Evolutionary conservation across 2,113 vertebrate genomes (phyloP), one percentile per base, ranked within the genome.

Genomic region (Haplochromis vanheusdeni): DNA sequence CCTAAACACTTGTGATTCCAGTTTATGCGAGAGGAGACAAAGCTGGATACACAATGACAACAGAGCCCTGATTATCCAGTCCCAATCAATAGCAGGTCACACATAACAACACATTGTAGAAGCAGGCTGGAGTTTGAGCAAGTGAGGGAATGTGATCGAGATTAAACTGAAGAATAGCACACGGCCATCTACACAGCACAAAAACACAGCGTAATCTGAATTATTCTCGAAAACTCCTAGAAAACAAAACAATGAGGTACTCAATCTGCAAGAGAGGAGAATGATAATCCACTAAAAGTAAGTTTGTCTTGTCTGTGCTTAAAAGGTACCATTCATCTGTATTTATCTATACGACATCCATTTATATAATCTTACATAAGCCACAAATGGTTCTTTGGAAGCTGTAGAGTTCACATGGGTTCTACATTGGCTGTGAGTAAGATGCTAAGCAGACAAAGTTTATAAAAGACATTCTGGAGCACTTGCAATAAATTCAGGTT

Each of bases 321-420:
- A 70, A 84, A 86, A 90, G 88, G 75, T 94, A 91, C 86, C 81
- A 82, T 45, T n/a, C 17, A 52, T 88, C 77, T 86, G 42, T 93
- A 91, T 94, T 91, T 93, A 91, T 81, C 68, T 82, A 23, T 62
- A 85, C 82, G 88, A 92, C 87, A 89, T 87, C 28, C 37, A 90
- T 95, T 95, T 94, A 94, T 89, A 81, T 19, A 62, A 88, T 85
- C 86, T 95, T 88, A 91, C 92, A 94, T 87, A 92, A 95, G 93
- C 89, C 73, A 55, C 37, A 84, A 81, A 87, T 56, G 13, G 28
- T 40, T 92, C 80, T 89, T 86, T 55, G 73, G 70, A 91, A 23
- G 21, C 82, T 87, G 56, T 17, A 82, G 26, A 79, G 87, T 94
- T 94, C 81, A 93, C 86, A 94, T 65, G 73, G 31, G 51, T 60